A percentile compares a stretch with the other conserved stretches of the same genome.
Evolutionary conservation across 2,888 invertebrate species (phyloP).

Genomic region (Aleiodes leptofemur): DNA sequence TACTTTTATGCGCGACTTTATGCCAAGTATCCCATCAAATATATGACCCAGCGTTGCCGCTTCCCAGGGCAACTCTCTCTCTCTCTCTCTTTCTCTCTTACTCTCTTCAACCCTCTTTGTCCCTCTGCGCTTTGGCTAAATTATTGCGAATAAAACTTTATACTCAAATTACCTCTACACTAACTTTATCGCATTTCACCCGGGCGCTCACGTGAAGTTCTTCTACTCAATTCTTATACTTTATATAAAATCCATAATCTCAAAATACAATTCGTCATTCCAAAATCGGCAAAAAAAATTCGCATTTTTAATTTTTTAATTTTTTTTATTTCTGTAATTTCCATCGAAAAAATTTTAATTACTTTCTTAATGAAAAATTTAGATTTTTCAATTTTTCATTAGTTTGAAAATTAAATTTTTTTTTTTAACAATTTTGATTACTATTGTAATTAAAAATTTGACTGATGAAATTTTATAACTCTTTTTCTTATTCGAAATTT

Average conservation of each 20-base stretch:
- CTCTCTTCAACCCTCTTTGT: constrained; percentile 33
- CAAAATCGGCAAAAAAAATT: neutral
- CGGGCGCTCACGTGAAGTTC: constrained; percentile 38
- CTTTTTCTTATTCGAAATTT: too few relatives aligned
- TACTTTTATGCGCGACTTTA: constrained; percentile 75
- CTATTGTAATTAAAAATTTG: too few relatives aligned
- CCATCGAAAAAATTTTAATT: too few relatives aligned
- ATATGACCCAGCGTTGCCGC: constrained; percentile 67
- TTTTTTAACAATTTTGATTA: too few relatives aligned
- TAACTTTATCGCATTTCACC: constrained; percentile 74
- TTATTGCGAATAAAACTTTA: constrained; percentile 76
- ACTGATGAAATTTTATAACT: too few relatives aligned
- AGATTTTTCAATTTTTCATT: too few relatives aligned
- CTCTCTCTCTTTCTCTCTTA: constrained; percentile 27
- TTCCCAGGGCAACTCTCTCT: constrained; percentile 42
- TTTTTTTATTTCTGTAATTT: too few relatives aligned
- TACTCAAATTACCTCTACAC: constrained; percentile 74
- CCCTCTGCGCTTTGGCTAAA: constrained; percentile 55
- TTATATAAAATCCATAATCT: constrained; percentile 22
- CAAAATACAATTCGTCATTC: constrained; percentile 8
- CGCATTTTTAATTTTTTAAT: neutral
- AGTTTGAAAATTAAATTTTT: too few relatives aligned
- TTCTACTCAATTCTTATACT: constrained; percentile 25
- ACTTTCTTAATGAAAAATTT: too few relatives aligned
- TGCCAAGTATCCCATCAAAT: constrained; percentile 75